Base-by-base conservation (phyloP, 2,797 vertebrate species). In the Syngnathus acus region DNA sequence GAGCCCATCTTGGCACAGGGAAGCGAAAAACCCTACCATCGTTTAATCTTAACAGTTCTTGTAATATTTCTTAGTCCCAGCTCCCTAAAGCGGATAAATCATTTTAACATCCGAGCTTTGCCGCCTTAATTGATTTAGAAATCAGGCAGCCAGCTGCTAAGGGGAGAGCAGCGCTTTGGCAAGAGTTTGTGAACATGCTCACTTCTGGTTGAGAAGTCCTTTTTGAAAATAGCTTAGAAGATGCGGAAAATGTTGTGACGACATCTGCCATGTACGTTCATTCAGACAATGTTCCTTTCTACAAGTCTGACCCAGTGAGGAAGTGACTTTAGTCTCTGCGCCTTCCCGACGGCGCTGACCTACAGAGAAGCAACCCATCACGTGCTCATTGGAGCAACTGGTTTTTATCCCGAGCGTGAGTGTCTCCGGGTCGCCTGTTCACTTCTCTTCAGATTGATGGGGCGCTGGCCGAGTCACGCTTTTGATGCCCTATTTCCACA, bases 61-160 rank as follows among this genome's bases (percentile, higher is more conserved):
- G 67, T 75, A 74, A 71, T 78, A 79, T 81, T 78, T 75, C 70
- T 78, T 17, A 55, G 60, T 65, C 68, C 51, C 71, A 32, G 71
- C 40, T 68, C 71, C 16, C 47, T 78, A 81, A 83, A 88, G 72
- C 65, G 54, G 78, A 84, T 85, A 75, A 84, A 81, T 79, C 4
- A 73, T 79, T 83, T 79, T 50, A 78, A 76, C 76, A 78, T 82
- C 68, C 14, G 1, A 64, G 62, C 47, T 51, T 38, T 51, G 62
- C 45, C 13, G 60, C 70, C 62, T 70, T 73, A 78, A 82, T 84
- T 82, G 65, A 80, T 84, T 78, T 73, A 51, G 64, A 77, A 67
- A 70, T 78, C 69, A 69, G 73, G 68, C 19, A 68, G 67, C 65
- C 40, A 62, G 60, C 42, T 45, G 42, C n/a, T 62, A 65, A 73